Percentiles rank a stretch among this genome's conserved stretches.
phyloP scores from a whole-genome alignment of 1,140 invertebrate genomes.

The Sinella curviseta region DNA sequence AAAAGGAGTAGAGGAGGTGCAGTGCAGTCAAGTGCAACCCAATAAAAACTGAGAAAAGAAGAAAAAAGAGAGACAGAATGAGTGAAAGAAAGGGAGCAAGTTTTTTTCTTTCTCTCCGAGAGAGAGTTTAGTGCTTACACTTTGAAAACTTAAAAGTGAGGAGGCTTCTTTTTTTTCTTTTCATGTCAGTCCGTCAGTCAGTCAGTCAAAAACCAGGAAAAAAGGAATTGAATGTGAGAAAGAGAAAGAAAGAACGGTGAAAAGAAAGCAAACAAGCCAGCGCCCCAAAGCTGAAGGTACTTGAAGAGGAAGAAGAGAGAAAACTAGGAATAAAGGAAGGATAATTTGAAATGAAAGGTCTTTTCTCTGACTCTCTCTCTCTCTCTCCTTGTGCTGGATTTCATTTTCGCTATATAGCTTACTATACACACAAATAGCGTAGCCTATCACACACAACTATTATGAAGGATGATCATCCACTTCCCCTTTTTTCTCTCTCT shows the following conservation, averaged over 20 bases:
- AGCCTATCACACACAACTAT: too few relatives aligned
- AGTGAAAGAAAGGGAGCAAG: background rate
- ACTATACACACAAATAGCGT: too few relatives aligned
- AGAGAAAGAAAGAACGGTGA: too few relatives aligned
- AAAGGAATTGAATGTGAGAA: slow-evolving; percentile 5
- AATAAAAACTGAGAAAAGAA: background rate
- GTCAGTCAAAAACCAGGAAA: slow-evolving; percentile 6
- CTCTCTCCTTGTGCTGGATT: background rate
- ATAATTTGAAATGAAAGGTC: background rate
- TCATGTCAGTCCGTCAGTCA: slow-evolving; percentile 22
- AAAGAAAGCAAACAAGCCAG: slow-evolving; percentile 21
- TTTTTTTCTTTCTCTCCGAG: slow-evolving; percentile 3
- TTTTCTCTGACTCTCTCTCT: background rate
- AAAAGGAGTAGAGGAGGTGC: background rate
- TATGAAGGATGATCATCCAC: slow-evolving; percentile 24
- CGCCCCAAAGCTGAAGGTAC: background rate
- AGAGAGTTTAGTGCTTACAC: background rate
- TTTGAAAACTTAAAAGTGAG: slow-evolving; percentile 11
- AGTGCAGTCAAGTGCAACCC: slow-evolving; percentile 3
- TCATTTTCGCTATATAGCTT: background rate
- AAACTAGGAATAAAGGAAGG: background rate
- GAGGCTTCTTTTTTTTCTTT: background rate
- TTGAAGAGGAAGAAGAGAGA: background rate
- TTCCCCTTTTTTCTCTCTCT: background rate
- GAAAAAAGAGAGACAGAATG: background rate